Evolutionary conservation across 2,113 vertebrate genomes (phyloP), one percentile per base, ranked within the genome.

Genomic region (Oophaga pumilio): DNA sequence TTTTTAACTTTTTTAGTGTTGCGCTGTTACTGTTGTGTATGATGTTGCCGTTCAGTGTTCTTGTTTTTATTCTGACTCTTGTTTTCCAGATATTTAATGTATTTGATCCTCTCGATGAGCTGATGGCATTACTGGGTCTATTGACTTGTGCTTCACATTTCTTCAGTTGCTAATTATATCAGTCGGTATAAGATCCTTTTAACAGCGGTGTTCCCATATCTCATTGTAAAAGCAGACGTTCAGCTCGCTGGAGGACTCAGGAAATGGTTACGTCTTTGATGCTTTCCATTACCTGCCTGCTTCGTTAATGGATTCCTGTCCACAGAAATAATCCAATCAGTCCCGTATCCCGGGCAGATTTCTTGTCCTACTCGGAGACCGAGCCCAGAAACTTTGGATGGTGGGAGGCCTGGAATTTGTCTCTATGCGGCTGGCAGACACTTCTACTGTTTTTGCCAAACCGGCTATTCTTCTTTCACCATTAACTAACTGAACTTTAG

Each of bases 251-350:
- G 6, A 11, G 52, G 66, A 56, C 66, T 66, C 62, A 49, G 66
- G 66, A 84, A 33, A 50, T 73, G 82, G 50, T 84, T 71, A 66
- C 50, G 69, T 10, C 68, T 59, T 49, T 73, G 52, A 56, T 74
- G 26, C 68, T 53, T 85, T 76, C 83, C 83, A 85, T 85, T 76
- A 85, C 83, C 83, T 85, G 83, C 56, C 68, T 76, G 80, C 4
- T 26, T 15, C 2, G 50, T 18, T 84, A 85, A 85, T 85, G 83
- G 69, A 69, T 4, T 84, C 49, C 49, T 56, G 68, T 76, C 52
- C 71, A n/a, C n/a, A 60, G 28, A 56, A 26, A 6, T 85, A 76
- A 85, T 76, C 56, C 53, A 76, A 85, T 85, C 69, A 76, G 53
- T 18, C 22, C 1, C 11, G 7, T 50, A 22, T 52, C 68, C 60